phyloP scores from a whole-genome alignment of 2,888 invertebrate genomes.

The Calephelis perditalis region DNA sequence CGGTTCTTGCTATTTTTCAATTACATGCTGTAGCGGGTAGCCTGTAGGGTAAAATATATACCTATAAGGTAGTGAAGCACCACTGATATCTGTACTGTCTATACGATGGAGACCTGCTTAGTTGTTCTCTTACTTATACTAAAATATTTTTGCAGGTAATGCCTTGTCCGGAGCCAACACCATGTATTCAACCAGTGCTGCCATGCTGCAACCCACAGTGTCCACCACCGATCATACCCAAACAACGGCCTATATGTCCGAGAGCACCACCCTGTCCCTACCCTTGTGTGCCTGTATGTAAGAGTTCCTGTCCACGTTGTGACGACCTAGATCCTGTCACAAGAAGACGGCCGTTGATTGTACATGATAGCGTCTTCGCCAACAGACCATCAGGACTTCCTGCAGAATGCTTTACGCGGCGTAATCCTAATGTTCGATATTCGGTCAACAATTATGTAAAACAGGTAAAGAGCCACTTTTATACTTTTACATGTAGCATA shows the following conservation, averaged over 20 bases:
- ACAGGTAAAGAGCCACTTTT: background rate
- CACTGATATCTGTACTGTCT: no score
- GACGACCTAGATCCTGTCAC: conserved; percentile 74
- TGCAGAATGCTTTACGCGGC: conserved; percentile 43
- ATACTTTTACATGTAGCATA: background rate
- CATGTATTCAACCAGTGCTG: conserved; percentile 61
- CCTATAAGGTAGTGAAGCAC: no score
- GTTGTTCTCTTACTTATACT: background rate
- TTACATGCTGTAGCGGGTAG: no score
- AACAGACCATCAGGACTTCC: conserved; percentile 51
- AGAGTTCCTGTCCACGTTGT: conserved; percentile 63
- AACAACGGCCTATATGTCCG: conserved; percentile 67
- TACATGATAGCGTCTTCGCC: conserved; percentile 72
- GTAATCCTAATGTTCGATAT: conserved; percentile 54
- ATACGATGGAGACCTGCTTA: no score
- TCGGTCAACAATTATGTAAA: conserved; percentile 44
- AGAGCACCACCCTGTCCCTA: conserved; percentile 60
- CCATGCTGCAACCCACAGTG: conserved; percentile 71
- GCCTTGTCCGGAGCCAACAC: conserved; percentile 61
- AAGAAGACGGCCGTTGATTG: conserved; percentile 75
- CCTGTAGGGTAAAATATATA: no score
- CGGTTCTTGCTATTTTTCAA: no score
- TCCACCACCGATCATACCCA: conserved; percentile 71
- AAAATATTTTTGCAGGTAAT: conserved; percentile 43
- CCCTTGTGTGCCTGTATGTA: conserved; percentile 67